A percentile compares a stretch with the other conserved stretches of the same genome.
Conservation (phyloP, 2,888 invertebrate species). For the Atrina japonica region DNA sequence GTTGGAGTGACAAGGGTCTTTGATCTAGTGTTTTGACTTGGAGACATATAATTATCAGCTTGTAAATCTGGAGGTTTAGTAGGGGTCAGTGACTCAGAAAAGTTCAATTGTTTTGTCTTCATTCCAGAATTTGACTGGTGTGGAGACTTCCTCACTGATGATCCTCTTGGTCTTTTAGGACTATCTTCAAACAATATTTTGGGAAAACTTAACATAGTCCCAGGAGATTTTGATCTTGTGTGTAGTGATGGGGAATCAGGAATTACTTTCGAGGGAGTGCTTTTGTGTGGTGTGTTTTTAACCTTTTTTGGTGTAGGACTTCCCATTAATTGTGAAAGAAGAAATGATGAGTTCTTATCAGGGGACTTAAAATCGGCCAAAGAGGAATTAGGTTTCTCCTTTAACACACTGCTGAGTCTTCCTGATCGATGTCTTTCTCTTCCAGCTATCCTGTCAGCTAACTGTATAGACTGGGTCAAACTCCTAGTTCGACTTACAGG, state of each 20-base stretch:
- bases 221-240: slow-evolving; percentile 51
- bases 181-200: slow-evolving; percentile 40
- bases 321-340: slow-evolving; percentile 64
- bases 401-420: slow-evolving; percentile 40
- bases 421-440: slow-evolving; percentile 39
- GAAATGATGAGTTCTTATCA: slow-evolving; percentile 61
- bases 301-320: slow-evolving; percentile 62
- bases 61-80: background rate
- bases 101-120: too few species aligned
- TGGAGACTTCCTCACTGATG: too few species aligned
- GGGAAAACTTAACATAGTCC: slow-evolving; percentile 4
- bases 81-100: background rate
- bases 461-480: slow-evolving; percentile 63
- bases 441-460: slow-evolving; percentile 66
- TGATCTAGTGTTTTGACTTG: slow-evolving; percentile 61
- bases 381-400: slow-evolving; percentile 27
- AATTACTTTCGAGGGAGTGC: slow-evolving; percentile 43
- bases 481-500: slow-evolving; percentile 63
- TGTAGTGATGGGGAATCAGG: slow-evolving; percentile 52
- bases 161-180: slow-evolving; percentile 4
- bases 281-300: slow-evolving; percentile 33
- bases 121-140: too few species aligned
- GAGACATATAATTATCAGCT: slow-evolving; percentile 36
- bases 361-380: slow-evolving; percentile 55
- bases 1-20: slow-evolving; percentile 55